These are phyloP conservation scores for Macrostomum cliftonense DNA, from an alignment of 2,888 invertebrate species.

Conservation along the genomic window DNA sequence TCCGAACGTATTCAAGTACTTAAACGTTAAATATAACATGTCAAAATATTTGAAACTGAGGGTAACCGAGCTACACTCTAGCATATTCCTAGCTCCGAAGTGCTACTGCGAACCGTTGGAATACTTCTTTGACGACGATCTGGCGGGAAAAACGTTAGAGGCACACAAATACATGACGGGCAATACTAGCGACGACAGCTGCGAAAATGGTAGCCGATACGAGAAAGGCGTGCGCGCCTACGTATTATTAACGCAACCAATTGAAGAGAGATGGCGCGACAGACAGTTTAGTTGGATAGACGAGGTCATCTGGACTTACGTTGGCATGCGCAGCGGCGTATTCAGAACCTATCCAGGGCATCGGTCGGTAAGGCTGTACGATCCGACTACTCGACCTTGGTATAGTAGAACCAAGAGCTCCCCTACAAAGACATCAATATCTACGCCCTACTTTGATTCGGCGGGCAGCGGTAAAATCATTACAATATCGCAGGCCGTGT, in stretches of 20 bases:
- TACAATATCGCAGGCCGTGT: slow-evolving; percentile 38
- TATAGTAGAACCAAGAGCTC: slow-evolving; percentile 31
- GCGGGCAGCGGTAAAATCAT: slow-evolving; percentile 39
- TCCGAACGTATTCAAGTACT: slow-evolving; percentile 23
- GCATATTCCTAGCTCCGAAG: slow-evolving; percentile 25
- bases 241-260: slow-evolving; percentile 36
- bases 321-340: slow-evolving; percentile 37
- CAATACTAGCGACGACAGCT: slow-evolving; percentile 10
- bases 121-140: slow-evolving; percentile 36
- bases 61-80: slow-evolving; percentile 34
- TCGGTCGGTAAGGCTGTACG: slow-evolving; percentile 33
- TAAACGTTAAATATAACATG: slow-evolving; percentile 26
- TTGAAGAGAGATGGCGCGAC: slow-evolving; percentile 33
- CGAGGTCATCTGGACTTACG: slow-evolving; percentile 34
- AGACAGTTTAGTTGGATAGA: slow-evolving; percentile 33
- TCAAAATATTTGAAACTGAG: slow-evolving; percentile 25
- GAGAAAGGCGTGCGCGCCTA: slow-evolving; percentile 36
- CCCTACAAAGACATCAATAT: slow-evolving; percentile 36
- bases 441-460: slow-evolving; percentile 38
- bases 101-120: slow-evolving; percentile 37
- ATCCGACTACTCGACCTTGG: slow-evolving; percentile 36
- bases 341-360: slow-evolving; percentile 39
- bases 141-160: slow-evolving; percentile 33
- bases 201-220: slow-evolving; percentile 20
- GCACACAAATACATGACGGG: slow-evolving; percentile 37